A percentile compares a stretch with the other conserved stretches of the same genome.
Conservation (phyloP, 2,113 vertebrate genomes). For the Phylloscopus whistleri region DNA sequence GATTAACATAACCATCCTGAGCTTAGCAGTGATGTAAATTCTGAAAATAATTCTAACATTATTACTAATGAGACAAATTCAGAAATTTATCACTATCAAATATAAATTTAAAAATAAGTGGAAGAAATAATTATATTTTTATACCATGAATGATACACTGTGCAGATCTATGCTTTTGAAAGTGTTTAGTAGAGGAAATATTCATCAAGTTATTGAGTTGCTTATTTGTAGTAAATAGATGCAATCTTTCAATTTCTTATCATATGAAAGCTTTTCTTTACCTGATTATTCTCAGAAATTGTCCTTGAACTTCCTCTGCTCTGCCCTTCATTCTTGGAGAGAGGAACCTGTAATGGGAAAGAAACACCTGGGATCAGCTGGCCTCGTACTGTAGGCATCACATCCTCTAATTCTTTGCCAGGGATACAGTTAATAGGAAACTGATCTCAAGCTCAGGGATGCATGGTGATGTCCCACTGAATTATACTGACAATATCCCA, state of each 20-base stretch:
- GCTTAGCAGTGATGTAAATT: neutral
- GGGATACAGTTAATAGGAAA: neutral
- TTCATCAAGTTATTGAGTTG: neutral
- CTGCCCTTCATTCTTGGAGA: neutral
- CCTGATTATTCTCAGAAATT: neutral
- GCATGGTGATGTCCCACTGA: neutral
- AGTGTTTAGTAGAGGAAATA: neutral
- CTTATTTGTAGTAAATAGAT: neutral
- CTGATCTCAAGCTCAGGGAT: neutral
- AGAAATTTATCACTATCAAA: neutral
- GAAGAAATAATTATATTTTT: neutral
- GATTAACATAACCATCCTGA: neutral
- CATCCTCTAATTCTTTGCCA: neutral
- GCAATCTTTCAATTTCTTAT: neutral
- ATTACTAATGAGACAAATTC: neutral
- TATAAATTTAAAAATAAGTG: neutral
- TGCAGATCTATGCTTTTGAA: neutral
- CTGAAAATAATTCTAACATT: neutral
- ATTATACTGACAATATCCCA: neutral
- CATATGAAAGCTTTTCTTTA: neutral
- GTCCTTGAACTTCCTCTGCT: neutral
- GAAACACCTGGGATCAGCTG: constrained; percentile 15
- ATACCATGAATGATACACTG: neutral
- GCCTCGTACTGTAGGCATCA: neutral
- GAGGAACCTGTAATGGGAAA: neutral